Base-by-base conservation (phyloP, 2,888 invertebrate species). In the Platycheirus rosarum region DNA sequence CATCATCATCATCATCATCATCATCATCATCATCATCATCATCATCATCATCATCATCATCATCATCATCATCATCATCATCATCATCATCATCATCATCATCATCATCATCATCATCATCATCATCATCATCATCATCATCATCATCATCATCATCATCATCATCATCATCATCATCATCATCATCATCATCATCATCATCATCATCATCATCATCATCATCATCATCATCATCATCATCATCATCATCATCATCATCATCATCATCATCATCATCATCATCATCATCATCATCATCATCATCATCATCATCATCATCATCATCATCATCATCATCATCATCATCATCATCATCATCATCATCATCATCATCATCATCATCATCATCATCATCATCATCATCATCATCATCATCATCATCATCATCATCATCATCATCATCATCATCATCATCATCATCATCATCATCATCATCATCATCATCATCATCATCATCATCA, bases 1-100 rank as follows among this genome's bases (percentile, higher is more conserved):
- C 48, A 48, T 48, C 48, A 48, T 48, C 48, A 48, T 48, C 48
- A 48, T 48, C 48, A 48, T 48, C 48, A 48, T 48, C 48, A 48
- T 48, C 48, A 48, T 48, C 48, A 48, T 48, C 48, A 48, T 48
- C 48, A 48, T 48, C 48, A 48, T 48, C 48, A 48, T 48, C 48
- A 48, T 48, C 48, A 48, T 48, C 48, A 48, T 48, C 48, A 48
- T 48, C 48, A 48, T 48, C 48, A 48, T 48, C 48, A 48, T 48
- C 48, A 48, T 48, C 48, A 48, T 48, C 48, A 48, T 48, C 48
- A 48, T 48, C 48, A 48, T 48, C 48, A 48, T 48, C 48, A 48
- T 48, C 48, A 48, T 48, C 48, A 48, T 48, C 48, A 48, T 48
- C 48, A 48, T 48, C 48, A 48, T 48, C 48, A 48, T 48, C 48